Evolutionary conservation across 1,140 invertebrate genomes (phyloP).

Genomic region (Pseudomyrmex flavicornis): DNA sequence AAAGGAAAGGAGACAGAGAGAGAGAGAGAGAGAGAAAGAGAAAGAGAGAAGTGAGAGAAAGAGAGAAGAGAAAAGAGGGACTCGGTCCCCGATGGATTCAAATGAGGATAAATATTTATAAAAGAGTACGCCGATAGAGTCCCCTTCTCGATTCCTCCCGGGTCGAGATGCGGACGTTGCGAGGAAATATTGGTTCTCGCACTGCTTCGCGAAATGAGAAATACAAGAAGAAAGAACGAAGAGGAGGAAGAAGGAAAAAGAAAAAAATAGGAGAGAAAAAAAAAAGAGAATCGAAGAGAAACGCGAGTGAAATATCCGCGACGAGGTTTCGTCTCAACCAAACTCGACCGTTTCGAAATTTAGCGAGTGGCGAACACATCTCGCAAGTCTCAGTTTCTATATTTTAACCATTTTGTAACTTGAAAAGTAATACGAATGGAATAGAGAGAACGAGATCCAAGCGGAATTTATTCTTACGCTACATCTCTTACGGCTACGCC

Average conservation of each 20-base stretch:
- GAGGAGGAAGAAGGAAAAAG: no score
- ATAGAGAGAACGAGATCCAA: background rate
- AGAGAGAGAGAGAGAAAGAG: no score
- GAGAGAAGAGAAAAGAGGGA: conserved; percentile 2
- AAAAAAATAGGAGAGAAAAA: background rate
- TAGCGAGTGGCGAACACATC: background rate
- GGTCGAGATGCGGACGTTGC: conserved; percentile 58
- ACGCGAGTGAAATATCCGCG: conserved; percentile 49
- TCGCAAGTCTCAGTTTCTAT: background rate
- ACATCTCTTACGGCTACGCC: no score
- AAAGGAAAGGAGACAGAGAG: conserved; percentile 1
- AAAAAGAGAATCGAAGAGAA: background rate
- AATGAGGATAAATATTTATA: conserved; percentile 84
- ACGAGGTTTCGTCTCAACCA: conserved; percentile 4
- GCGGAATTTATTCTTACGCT: no score
- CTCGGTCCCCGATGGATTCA: conserved; percentile 77
- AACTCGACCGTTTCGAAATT: conserved; percentile 28
- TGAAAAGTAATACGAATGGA: background rate
- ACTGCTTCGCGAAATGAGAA: conserved; percentile 44
- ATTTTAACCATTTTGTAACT: background rate
- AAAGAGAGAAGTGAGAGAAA: background rate
- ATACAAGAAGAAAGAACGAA: conserved; percentile 30
- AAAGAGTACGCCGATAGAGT: conserved; percentile 77
- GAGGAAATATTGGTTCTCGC: conserved; percentile 71
- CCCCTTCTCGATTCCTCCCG: conserved; percentile 53